Evolutionary conservation across 2,888 invertebrate species (phyloP), one percentile per base, ranked within the genome.

Genomic region (Scaptomyza reducta): DNA sequence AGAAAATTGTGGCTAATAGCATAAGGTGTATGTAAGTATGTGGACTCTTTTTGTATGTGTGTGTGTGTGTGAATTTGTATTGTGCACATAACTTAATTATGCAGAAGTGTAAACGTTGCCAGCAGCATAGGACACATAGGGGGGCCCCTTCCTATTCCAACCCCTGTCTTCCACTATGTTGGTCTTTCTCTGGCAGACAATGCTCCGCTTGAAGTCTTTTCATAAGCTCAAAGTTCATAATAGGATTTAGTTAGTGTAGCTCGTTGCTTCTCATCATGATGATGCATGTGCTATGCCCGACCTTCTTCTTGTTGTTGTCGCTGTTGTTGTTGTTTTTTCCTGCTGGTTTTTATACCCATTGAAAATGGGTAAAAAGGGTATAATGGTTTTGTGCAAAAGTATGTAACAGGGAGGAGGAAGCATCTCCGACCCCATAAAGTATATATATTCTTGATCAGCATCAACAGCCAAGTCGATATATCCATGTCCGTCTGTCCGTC

Each of bases 171-270:
- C 33, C 18, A 18, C 6, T 18, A 9, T 31, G 13, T 33, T 18
- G n/a, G 6, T 35, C 25, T 22, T 45, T 38, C 45, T 31, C 41
- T 16, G 63, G 58, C 65, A 74, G 81, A 78, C 81, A 77, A 68
- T 74, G 74, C 87, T 66, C 77, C 85, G 87, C 82, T 85, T 83
- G 87, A 85, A 78, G 82, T 83, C 85, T 69, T 78, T 85, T 78
- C 76, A 81, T 81, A 78, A 83, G 87, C 82, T 78, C 82, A 87
- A 87, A 83, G 82, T 83, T 83, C 82, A 74, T 83, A 83, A 87
- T 83, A 85, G 87, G 82, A 83, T 83, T 83, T 83, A 85, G 82
- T 72, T 71, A 78, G 80, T 74, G 73, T 64, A 70, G 70, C 82
- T 71, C 82, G 78, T 76, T 78, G 73, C 58, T 71, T 53, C 57